Conservation (phyloP, 2,888 invertebrate genomes). For the Iphiclides podalirius region DNA sequence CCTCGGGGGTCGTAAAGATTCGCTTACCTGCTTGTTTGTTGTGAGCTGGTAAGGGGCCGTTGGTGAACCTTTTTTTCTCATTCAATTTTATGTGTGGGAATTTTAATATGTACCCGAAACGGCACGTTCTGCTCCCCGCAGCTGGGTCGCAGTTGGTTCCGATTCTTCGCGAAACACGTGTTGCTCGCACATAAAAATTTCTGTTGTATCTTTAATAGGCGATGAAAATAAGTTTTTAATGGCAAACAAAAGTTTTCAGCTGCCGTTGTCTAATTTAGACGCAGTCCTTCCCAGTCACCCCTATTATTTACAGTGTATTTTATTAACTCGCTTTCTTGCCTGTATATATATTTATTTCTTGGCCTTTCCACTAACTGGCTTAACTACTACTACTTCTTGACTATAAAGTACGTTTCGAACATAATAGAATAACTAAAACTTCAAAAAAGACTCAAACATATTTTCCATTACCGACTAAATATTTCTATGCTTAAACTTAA, state of each 20-base stretch:
- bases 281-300: neutral
- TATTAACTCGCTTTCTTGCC: neutral
- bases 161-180: constrained; percentile 68
- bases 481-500: no score
- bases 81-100: constrained; percentile 77
- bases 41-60: constrained; percentile 68
- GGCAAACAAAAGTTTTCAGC: constrained; percentile 15
- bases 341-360: no score
- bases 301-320: neutral
- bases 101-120: constrained; percentile 69
- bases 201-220: constrained; percentile 35
- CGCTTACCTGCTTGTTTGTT: constrained; percentile 79
- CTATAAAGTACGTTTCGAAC: no score
- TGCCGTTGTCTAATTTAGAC: constrained; percentile 1
- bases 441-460: no score
- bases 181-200: constrained; percentile 50
- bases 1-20: constrained; percentile 70
- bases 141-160: constrained; percentile 67
- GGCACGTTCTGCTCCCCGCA: constrained; percentile 74
- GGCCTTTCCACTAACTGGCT: no score
- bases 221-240: constrained; percentile 24
- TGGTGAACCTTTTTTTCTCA: constrained; percentile 67
- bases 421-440: no score
- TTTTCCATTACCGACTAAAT: no score
- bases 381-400: no score